Percentiles rank a stretch among this genome's conserved stretches.
Evolutionary conservation across 2,113 vertebrate genomes (phyloP).

Genomic region (Pygoscelis antarcticus): DNA sequence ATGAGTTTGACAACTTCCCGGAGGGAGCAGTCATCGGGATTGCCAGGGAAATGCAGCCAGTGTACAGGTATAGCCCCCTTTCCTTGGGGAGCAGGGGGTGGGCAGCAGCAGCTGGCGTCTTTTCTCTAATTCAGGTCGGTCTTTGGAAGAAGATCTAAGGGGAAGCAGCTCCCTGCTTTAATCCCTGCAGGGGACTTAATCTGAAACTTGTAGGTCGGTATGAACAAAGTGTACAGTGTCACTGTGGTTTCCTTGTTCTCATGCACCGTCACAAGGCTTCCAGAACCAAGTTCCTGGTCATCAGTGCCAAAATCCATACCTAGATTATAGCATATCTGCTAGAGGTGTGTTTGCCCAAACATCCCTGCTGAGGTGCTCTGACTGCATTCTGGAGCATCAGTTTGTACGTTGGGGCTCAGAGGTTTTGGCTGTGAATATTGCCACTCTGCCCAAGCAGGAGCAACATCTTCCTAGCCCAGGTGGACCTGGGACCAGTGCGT

Average conservation of each 20-base stretch:
- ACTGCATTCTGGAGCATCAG: not conserved
- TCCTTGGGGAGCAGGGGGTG: accelerated
- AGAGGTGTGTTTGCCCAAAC: not conserved
- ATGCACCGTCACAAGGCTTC: not conserved
- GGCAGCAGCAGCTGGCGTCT: not conserved
- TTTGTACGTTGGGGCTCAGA: not conserved
- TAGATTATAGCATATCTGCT: not conserved
- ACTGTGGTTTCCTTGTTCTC: not conserved
- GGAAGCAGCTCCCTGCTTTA: not conserved
- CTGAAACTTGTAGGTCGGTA: not conserved
- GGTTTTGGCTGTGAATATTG: not conserved
- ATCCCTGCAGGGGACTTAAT: not conserved
- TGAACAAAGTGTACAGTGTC: not conserved
- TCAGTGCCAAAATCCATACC: not conserved
- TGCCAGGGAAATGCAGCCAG: slow-evolving; percentile 93
- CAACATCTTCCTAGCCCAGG: not conserved
- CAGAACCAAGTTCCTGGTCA: not conserved
- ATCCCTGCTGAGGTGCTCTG: not conserved
- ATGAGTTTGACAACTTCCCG: slow-evolving; percentile 88
- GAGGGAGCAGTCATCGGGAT: slow-evolving; percentile 89
- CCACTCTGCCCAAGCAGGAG: not conserved
- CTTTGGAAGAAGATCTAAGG: not conserved
- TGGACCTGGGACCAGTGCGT: too few species aligned
- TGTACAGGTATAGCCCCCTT: slow-evolving; percentile 85
- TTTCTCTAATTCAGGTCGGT: not conserved